Evolutionary conservation across 2,113 vertebrate genomes (phyloP).

Genomic region (Narcine bancroftii): DNA sequence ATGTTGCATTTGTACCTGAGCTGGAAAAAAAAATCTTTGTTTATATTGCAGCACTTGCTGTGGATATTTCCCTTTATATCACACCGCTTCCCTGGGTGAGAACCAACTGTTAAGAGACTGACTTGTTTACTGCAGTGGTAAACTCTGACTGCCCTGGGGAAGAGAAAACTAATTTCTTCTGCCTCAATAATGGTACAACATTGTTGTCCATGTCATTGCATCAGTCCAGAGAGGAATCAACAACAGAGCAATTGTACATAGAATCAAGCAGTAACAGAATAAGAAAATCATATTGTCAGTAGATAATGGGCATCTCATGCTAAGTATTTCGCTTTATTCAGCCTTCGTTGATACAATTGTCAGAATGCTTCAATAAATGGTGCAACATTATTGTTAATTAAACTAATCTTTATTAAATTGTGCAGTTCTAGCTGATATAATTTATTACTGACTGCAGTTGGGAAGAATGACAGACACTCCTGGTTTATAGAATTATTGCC

Average conservation of each 20-base stretch:
- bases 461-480: background rate
- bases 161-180: slow-evolving; percentile 53
- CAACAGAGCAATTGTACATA: slow-evolving; percentile 56
- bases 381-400: background rate
- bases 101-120: slow-evolving; percentile 45
- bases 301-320: background rate
- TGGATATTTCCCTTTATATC: slow-evolving; percentile 48
- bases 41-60: slow-evolving; percentile 47
- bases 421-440: background rate
- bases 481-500: background rate
- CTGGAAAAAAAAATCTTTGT: slow-evolving; percentile 32
- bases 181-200: slow-evolving; percentile 62
- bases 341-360: background rate
- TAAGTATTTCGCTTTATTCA: background rate
- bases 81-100: slow-evolving; percentile 43
- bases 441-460: background rate
- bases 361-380: background rate
- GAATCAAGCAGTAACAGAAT: slow-evolving; percentile 37
- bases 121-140: slow-evolving; percentile 50
- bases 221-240: slow-evolving; percentile 68
- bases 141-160: slow-evolving; percentile 50
- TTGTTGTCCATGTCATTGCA: slow-evolving; percentile 61
- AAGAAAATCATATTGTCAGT: background rate
- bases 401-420: background rate
- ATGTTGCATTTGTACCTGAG: slow-evolving; percentile 39